These are phyloP conservation scores for Capra hircus DNA, from an alignment of 2,113 vertebrate species.

Conservation along the genomic window DNA sequence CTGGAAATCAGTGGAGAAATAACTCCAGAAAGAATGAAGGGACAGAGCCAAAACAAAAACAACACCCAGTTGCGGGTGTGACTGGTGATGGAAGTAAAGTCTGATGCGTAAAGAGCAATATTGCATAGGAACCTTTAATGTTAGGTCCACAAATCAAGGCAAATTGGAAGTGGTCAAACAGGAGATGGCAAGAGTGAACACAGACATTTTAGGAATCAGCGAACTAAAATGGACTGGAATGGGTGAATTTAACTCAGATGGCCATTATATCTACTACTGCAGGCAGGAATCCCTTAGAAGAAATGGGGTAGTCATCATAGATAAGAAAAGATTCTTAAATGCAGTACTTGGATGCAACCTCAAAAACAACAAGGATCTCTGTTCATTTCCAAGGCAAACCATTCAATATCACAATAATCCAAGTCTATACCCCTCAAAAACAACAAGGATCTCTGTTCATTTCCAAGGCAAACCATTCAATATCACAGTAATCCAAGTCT, in stretches of 20 bases:
- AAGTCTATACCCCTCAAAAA: background rate
- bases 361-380: background rate
- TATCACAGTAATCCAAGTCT: background rate
- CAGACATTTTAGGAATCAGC: background rate
- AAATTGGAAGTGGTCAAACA: background rate
- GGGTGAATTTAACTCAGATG: background rate
- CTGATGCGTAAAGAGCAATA: background rate
- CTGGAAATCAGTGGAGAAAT: background rate
- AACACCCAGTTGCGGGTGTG: background rate
- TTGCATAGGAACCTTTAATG: background rate
- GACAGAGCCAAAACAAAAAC: background rate
- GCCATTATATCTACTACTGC: background rate
- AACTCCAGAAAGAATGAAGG: background rate
- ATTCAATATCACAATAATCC: background rate
- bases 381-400: background rate
- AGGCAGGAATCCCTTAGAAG: background rate
- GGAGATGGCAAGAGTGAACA: background rate
- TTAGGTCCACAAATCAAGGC: background rate
- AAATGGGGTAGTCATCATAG: background rate
- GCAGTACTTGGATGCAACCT: background rate
- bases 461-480: background rate
- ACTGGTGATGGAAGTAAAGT: background rate
- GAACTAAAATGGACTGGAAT: background rate
- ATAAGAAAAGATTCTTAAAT: background rate
- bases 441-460: background rate